Evolutionary conservation across 2,113 vertebrate species (phyloP).

Genomic region (Melozone crissalis): DNA sequence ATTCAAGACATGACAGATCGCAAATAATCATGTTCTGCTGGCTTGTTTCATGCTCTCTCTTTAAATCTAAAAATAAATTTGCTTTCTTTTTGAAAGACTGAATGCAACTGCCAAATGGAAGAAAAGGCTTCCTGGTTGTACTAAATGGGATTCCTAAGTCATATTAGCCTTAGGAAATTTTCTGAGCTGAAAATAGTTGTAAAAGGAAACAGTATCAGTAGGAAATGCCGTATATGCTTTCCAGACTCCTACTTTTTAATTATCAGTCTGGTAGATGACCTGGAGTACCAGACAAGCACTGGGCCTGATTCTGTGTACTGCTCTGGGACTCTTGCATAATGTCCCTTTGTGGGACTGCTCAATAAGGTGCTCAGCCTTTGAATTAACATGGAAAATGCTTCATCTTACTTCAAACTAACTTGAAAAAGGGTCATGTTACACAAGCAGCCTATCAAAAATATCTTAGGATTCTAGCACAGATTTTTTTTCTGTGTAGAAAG

Average conservation of each 20-base stretch:
- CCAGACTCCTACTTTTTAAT: neutral
- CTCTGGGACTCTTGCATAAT: neutral
- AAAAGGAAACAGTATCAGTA: neutral
- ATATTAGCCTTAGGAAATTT: neutral
- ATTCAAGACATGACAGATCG: neutral
- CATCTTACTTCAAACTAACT: neutral
- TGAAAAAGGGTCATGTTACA: neutral
- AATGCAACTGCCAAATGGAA: neutral
- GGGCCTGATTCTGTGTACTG: neutral
- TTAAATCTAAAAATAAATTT: neutral
- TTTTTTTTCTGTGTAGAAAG: neutral
- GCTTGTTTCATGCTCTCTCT: neutral
- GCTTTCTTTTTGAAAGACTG: neutral
- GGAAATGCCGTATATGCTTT: neutral
- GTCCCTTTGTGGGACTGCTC: neutral
- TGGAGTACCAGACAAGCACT: neutral
- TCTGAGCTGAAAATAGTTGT: neutral
- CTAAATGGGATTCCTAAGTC: neutral
- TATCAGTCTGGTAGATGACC: neutral
- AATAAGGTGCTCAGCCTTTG: neutral
- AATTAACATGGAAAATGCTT: neutral
- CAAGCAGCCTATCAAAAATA: neutral
- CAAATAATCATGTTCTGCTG: neutral
- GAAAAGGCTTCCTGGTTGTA: neutral
- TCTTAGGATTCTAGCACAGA: neutral